Percentiles rank a stretch among this genome's conserved stretches.
Conservation (phyloP, 2,888 invertebrate genomes). For the Coecobrya sp. region DNA sequence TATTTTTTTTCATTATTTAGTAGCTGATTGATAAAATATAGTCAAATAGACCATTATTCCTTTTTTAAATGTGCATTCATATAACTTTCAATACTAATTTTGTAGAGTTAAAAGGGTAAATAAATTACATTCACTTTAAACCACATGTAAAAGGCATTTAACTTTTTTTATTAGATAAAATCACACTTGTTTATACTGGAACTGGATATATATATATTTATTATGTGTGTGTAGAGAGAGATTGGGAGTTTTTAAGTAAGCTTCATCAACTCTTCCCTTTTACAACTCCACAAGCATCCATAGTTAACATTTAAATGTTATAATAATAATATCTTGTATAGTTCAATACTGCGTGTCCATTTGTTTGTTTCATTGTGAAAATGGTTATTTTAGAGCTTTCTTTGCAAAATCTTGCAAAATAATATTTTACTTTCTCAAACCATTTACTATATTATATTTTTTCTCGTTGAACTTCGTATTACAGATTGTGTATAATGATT, state of each 20-base stretch:
- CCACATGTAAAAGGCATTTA: conserved; percentile 41
- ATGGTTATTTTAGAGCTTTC: background rate
- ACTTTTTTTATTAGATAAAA: conserved; percentile 8
- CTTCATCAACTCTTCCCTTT: conserved; percentile 21
- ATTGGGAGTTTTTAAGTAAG: no score
- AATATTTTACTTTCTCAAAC: background rate
- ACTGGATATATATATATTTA: background rate
- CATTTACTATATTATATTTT: background rate
- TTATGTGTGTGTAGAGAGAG: no score
- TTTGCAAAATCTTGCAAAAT: conserved; percentile 1
- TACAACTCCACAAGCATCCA: background rate
- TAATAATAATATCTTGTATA: background rate
- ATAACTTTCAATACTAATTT: background rate
- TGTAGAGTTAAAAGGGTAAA: background rate
- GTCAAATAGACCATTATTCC: no score
- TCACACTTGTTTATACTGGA: conserved; percentile 13
- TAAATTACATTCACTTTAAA: conserved; percentile 16
- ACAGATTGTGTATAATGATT: background rate
- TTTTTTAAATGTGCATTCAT: background rate
- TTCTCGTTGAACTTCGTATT: background rate
- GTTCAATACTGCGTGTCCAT: conserved; percentile 33
- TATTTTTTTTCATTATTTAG: background rate
- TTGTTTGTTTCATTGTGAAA: conserved; percentile 18
- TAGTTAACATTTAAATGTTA: background rate
- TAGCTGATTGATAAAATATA: background rate